A percentile compares a stretch with the other conserved stretches of the same genome.
Conservation (phyloP, 2,888 invertebrate genomes). For the Zelleria hepariella region DNA sequence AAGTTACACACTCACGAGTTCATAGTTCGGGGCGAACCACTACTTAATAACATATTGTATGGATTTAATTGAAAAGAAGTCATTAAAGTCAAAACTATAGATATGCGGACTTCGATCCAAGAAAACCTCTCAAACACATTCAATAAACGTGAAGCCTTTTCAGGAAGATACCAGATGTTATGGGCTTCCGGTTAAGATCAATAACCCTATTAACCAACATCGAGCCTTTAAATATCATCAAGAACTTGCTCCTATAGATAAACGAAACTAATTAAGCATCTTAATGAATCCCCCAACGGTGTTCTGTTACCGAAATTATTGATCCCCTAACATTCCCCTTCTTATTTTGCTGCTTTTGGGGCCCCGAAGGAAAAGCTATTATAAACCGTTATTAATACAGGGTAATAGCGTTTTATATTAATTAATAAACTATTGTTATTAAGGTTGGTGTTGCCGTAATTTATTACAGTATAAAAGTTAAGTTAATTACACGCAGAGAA, state of each 20-base stretch:
- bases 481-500: background rate
- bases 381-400: background rate
- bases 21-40: too few species aligned
- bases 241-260: constrained; percentile 51
- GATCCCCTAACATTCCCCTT: constrained; percentile 44
- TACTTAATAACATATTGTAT: too few species aligned
- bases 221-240: constrained; percentile 7
- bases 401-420: background rate
- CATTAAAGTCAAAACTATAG: too few species aligned
- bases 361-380: constrained; percentile 3
- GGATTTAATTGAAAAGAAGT: too few species aligned
- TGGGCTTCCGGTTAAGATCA: background rate
- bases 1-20: too few species aligned
- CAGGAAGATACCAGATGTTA: background rate
- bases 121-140: too few species aligned
- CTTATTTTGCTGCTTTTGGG: constrained; percentile 2
- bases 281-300: constrained; percentile 63
- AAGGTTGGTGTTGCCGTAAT: background rate
- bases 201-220: background rate
- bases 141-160: background rate
- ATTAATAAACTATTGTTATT: constrained; percentile 3
- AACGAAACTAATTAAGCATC: constrained; percentile 65
- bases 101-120: too few species aligned
- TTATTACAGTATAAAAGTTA: background rate
- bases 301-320: constrained; percentile 60